Percentiles rank a stretch among this genome's conserved stretches.
phyloP scores from a whole-genome alignment of 1,140 invertebrate genomes.

The Apolygus lucorum region DNA sequence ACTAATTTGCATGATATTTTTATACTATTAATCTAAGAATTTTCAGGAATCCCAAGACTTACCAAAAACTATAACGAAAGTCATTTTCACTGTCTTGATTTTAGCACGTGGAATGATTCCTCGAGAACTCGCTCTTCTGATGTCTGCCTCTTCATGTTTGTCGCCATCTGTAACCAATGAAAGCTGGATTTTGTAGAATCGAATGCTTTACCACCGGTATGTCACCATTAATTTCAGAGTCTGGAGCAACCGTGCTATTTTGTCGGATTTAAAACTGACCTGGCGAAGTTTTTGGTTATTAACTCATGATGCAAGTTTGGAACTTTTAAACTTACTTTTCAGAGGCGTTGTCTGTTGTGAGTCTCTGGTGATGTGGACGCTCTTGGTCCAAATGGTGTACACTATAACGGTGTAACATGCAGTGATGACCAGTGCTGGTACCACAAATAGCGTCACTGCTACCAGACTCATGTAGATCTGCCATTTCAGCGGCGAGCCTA shows the following conservation, averaged over 20 bases:
- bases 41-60: too few species aligned
- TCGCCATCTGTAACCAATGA: constrained; percentile 27
- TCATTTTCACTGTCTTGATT: constrained; percentile 94
- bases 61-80: constrained; percentile 88
- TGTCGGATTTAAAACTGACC: too few species aligned
- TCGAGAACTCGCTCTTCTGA: constrained; percentile 60
- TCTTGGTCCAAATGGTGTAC: constrained; percentile 83
- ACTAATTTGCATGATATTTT: too few species aligned
- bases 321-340: constrained; percentile 14
- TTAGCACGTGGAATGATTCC: constrained; percentile 86
- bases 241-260: too few species aligned
- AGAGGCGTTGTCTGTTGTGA: constrained; percentile 19
- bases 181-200: too few species aligned
- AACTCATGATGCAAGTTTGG: not conserved
- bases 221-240: too few species aligned
- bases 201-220: too few species aligned
- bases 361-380: constrained; percentile 36
- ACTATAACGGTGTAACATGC: constrained; percentile 88
- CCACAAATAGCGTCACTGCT: constrained; percentile 70
- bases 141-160: constrained; percentile 38
- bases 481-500: constrained; percentile 66
- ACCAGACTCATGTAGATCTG: constrained; percentile 82
- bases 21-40: too few species aligned
- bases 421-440: constrained; percentile 82
- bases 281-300: too few species aligned